Evolutionary conservation across 1,140 invertebrate genomes (phyloP), one percentile per base, ranked within the genome.

Genomic region (Andricus grossulariae): DNA sequence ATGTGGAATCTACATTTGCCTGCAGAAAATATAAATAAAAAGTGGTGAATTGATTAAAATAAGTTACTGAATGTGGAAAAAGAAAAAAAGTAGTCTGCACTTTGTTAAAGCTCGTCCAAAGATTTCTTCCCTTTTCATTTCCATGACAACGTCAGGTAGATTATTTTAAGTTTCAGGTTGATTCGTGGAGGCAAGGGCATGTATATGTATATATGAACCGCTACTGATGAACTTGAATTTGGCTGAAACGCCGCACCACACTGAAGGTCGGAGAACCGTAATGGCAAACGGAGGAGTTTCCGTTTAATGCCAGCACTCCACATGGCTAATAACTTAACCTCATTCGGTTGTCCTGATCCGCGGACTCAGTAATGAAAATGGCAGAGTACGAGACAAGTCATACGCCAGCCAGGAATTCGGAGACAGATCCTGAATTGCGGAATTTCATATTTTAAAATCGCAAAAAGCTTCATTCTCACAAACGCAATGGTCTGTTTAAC

Each of bases 271-370:
- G 60, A 71, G 49, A 74, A 51, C 32, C 55, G 39, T 74, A 70
- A 54, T 74, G 73, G 71, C 78, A 80, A 66, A 32, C 25, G 25
- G 25, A 32, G 25, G 74, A 77, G 75, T 77, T 57, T 71, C 74
- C 72, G 71, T 77, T 84, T 80, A 80, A 84, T 82, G 82, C 76
- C 73, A 78, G 83, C 82, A 81, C 84, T 84, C 80, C 78, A 80
- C 73, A 80, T 78, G 74, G 84, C 84, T 86, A 87, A 87, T 87
- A 86, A 88, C 79, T 85, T 86, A 88, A 84, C 77, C 77, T 75
- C 75, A 71, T 75, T 71, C 74, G 74, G 80, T 54, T 54, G 49
- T 39, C 71, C 25, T 39, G 74, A 57, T 70, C 57, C 74, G 71
- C 75, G 82, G 55, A 76, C 70, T 54, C 78, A 51, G 79, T 85